Base-by-base conservation (phyloP, 2,113 vertebrate species). In the Thomomys bottae region DNA sequence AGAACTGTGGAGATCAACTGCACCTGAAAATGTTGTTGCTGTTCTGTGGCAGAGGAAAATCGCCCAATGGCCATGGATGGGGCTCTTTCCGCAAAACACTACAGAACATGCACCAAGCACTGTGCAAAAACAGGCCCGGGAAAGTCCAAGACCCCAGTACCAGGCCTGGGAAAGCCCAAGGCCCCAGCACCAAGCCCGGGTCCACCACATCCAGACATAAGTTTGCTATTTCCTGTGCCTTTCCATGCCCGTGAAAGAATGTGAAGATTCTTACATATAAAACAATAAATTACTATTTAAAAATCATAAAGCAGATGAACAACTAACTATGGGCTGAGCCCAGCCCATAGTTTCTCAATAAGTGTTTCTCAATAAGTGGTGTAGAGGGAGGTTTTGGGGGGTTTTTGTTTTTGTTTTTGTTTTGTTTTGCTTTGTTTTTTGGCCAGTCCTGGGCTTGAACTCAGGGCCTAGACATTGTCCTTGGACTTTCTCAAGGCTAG, bases 301-400 rank as follows among this genome's bases (percentile, higher is more conserved):
- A 40, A 42, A 84, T 75, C 72, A 54, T 71, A 26, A 36, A 45
- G 80, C 42, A 89, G 21, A 54, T 36, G 5, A 89, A 8, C 18
- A 92, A 42, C n/a, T 28, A 83, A 40, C 8, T 8, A 0, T 66
- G 4, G 15, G 17, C 17, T 68, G 20, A 90, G 14, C 68, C 34
- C 17, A 59, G 12, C 34, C 49, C 9, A 1, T 26, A 2, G 4
- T n/a, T n/a, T n/a, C n/a, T n/a, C n/a, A n/a, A n/a, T n/a, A n/a
- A n/a, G n/a, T 76, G 26, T 61, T 64, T 75, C 57, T 61, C 30
- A 32, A n/a, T 36, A 54, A 40, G 18, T 70, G 10, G 20, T 20
- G 75, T 79, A 21, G 42, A 73, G 36, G 77, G 0, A 6, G 28
- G n/a, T n/a, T n/a, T n/a, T n/a, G n/a, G n/a, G n/a, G n/a, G n/a